Evolutionary conservation across 2,797 vertebrate species (phyloP).

Genomic region (Coreius guichenoti): DNA sequence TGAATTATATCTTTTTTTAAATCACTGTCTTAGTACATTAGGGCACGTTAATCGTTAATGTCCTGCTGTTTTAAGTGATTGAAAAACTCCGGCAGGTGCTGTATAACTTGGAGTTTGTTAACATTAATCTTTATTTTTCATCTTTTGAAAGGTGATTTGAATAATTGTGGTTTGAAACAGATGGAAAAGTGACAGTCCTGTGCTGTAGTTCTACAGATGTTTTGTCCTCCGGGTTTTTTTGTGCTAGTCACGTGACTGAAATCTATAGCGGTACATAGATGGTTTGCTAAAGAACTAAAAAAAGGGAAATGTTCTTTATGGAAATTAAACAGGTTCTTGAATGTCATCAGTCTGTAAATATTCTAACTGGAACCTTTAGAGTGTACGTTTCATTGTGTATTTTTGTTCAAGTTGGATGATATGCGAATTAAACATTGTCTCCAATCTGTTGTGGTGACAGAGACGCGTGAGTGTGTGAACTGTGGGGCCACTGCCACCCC

Average conservation of each 20-base stretch:
- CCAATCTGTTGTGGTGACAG: conserved; percentile 60
- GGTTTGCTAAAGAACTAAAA: neutral
- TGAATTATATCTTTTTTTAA: neutral
- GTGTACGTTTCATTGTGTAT: neutral
- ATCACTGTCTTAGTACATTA: neutral
- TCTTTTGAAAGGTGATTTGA: too few species aligned
- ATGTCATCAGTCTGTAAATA: neutral
- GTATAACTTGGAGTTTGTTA: neutral
- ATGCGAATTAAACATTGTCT: neutral
- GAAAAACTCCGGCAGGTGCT: neutral
- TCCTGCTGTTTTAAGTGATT: neutral
- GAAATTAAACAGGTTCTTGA: neutral
- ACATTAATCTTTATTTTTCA: neutral
- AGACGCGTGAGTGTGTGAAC: conserved; percentile 82
- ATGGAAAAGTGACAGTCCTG: too few species aligned
- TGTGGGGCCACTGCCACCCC: conserved; percentile 83
- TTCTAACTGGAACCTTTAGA: neutral
- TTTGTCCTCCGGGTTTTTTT: too few species aligned
- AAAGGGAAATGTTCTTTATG: neutral
- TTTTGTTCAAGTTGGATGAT: neutral
- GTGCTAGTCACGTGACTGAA: too few species aligned
- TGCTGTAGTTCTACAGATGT: too few species aligned
- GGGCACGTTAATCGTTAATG: neutral
- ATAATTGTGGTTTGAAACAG: neutral
- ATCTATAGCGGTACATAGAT: neutral